Base-by-base conservation (phyloP, 2,797 vertebrate species). In the Amblyraja radiata region DNA sequence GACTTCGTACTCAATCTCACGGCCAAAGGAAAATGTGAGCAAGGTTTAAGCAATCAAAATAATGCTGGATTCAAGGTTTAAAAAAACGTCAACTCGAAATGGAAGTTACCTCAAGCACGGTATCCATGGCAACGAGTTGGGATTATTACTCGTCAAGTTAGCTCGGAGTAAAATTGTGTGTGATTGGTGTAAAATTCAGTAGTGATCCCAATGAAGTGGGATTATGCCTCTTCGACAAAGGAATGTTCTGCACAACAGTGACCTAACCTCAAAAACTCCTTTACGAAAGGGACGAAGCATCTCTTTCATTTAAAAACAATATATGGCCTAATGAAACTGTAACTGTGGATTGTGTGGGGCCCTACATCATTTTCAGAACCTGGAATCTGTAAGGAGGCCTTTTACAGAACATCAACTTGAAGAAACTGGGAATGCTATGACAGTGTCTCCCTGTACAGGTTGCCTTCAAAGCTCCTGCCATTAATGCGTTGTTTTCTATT, bases 371-470 rank as follows among this genome's bases (percentile, higher is more conserved):
- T 74, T 71, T 73, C 39, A 54, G 39, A 16, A 46, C 71, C 39
- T 25, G 74, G 71, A 39, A 74, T 46, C 71, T 28, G 36, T n/a
- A 9, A 23, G 32, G 13, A 76, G 68, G 3, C 68, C 39, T 46
- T 91, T 54, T 91, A 46, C 90, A 92, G 36, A 46, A 76, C 73
- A 73, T 32, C 71, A 92, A 92, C 90, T 88, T 68, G 63, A 88
- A 68, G 63, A 88, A 88, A n/a, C 14, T 36, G 61, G 84, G 63
- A 88, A 63, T n/a, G 28, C 61, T 68, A 68, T 88, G 36, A 92
- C 11, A 73, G 73, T 76, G 90, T 92, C 71, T 92, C 76, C 39
- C 90, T 46, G 39, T 73, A 74, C 23, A 39, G 36, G 21, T 74
- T 91, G 36, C 39, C 71, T 39, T 76, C 23, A n/a, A 76, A 92